These are phyloP conservation scores for Mallotus villosus DNA, from an alignment of 2,797 vertebrate genomes.

Conservation along the genomic window DNA sequence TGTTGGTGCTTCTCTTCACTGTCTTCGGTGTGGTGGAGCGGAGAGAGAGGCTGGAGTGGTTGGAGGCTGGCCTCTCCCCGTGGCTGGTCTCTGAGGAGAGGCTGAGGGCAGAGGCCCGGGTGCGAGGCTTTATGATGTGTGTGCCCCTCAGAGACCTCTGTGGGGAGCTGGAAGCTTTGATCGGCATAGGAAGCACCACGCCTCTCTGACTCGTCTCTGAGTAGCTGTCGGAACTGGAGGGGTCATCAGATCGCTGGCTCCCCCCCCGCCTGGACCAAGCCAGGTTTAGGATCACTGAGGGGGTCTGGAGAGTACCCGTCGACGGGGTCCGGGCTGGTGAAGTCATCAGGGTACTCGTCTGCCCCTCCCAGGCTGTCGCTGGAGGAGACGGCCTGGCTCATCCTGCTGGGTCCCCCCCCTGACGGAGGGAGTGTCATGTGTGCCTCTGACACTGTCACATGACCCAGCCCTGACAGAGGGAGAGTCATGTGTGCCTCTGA, in stretches of 20 bases:
- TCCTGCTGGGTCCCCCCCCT: constrained; percentile 50
- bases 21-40: constrained; percentile 29
- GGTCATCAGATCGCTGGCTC: constrained; percentile 32
- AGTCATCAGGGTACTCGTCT: constrained; percentile 80
- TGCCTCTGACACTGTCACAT: constrained; percentile 30
- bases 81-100: constrained; percentile 59
- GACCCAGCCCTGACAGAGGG: constrained; percentile 49
- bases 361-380: constrained; percentile 59
- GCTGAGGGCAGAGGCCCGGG: constrained; percentile 57
- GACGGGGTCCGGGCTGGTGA: constrained; percentile 73
- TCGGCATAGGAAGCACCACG: constrained; percentile 62
- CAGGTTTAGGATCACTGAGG: constrained; percentile 64
- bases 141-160: constrained; percentile 66
- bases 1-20: constrained; percentile 33
- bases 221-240: constrained; percentile 50
- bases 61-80: constrained; percentile 24
- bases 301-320: constrained; percentile 55
- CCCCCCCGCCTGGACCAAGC: constrained; percentile 45
- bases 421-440: constrained; percentile 41
- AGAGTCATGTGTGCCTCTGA: constrained; percentile 28
- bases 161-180: constrained; percentile 76
- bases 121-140: constrained; percentile 48
- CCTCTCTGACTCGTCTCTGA: constrained; percentile 51
- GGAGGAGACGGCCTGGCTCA: constrained; percentile 68
- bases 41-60: constrained; percentile 18